Evolutionary conservation across 2,888 invertebrate species (phyloP), one percentile per base, ranked within the genome.

Genomic region (Melitaea athalia): DNA sequence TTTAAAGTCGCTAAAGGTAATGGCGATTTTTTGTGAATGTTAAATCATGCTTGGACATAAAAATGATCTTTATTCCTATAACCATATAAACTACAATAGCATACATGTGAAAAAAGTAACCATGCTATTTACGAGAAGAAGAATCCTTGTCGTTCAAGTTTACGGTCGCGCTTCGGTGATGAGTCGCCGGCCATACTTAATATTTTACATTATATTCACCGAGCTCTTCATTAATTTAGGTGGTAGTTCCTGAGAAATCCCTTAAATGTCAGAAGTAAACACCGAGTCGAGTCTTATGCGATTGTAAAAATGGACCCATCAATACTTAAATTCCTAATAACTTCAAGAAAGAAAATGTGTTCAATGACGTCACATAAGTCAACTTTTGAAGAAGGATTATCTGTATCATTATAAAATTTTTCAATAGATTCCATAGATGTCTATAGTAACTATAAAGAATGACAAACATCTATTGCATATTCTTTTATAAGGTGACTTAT

Each of bases 161-260:
- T 77, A 77, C 72, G 71, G 74, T 61, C 80, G 72, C 72, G 76
- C 76, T 75, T 72, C 77, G 71, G 62, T 68, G 76, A 81, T 82
- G 84, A 86, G 78, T 85, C 84, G 82, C 72, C 75, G 59, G 64
- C 64, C 64, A 69, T 66, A 71, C 77, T 78, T 79, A 81, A 78
- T 81, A 57, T 57, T 57, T 81, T 76, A 77, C 77, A 77, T 79
- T 82, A 79, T 82, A 83, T 81, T 82, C 78, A 76, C 75, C 78
- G 75, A 70, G 71, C 79, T 81, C 80, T 84, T 86, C 82, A 88
- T 89, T 89, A 88, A 89, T 89, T 88, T 88, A 88, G 84, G 82
- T 79, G 84, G 85, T 82, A 78, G 79, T 83, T 89, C 82, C 76
- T 74, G 78, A 82, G 84, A 88, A 89, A 85, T 77, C 79, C 78